These are phyloP conservation scores for Spicauda simplicius DNA, from an alignment of 2,888 invertebrate genomes.

Conservation along the genomic window DNA sequence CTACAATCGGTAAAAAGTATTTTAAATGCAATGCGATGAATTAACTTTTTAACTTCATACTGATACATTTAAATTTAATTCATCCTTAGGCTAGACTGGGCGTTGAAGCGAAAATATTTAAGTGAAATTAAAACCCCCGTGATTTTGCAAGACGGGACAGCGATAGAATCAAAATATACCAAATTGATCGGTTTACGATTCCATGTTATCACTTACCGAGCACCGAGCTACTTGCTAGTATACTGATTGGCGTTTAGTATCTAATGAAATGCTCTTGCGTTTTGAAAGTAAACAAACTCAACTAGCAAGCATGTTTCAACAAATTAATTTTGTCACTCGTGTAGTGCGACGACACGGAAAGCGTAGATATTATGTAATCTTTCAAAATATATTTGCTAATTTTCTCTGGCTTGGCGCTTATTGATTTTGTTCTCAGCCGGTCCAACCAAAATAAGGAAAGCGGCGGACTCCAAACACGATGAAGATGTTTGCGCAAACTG, in stretches of 20 bases:
- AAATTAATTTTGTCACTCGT: background rate
- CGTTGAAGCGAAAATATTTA: conserved; percentile 16
- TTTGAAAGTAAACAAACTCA: conserved; percentile 8
- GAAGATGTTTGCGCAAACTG: conserved; percentile 63
- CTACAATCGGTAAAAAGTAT: background rate
- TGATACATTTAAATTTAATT: conserved; percentile 10
- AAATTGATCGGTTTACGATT: conserved; percentile 1
- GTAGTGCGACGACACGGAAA: conserved; percentile 34
- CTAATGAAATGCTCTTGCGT: conserved; percentile 29
- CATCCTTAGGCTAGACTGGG: conserved; percentile 5
- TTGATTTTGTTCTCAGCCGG: conserved; percentile 78
- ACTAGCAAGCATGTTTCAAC: conserved; percentile 25
- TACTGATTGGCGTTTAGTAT: conserved; percentile 30
- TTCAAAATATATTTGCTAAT: conserved; percentile 33
- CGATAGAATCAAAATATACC: background rate
- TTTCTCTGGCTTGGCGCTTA: conserved; percentile 71
- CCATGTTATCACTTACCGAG: conserved; percentile 14
- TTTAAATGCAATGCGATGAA: conserved; percentile 22
- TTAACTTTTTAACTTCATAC: conserved; percentile 6
- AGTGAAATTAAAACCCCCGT: background rate
- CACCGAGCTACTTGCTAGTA: conserved; percentile 12
- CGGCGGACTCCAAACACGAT: conserved; percentile 52
- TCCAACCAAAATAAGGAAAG: conserved; percentile 65
- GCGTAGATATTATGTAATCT: conserved; percentile 22
- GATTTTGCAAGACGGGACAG: background rate